These are phyloP conservation scores for Embiotoca jacksoni DNA, from an alignment of 2,113 vertebrate genomes.

Conservation along the genomic window DNA sequence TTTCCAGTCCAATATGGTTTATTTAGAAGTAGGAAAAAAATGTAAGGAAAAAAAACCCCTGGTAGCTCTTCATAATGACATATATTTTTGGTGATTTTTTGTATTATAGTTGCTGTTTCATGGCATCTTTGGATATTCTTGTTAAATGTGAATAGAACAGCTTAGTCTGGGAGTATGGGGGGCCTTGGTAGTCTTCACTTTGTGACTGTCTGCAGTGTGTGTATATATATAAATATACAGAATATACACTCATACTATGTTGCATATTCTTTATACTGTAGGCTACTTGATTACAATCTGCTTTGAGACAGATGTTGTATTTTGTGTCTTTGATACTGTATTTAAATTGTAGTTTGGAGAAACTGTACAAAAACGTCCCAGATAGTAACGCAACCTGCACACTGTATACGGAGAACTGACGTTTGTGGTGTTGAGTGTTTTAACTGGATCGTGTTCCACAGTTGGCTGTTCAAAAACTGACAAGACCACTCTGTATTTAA, in stretches of 20 bases:
- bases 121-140: slow-evolving; percentile 92
- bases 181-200: slow-evolving; percentile 74
- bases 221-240: slow-evolving; percentile 79
- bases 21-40: slow-evolving; percentile 83
- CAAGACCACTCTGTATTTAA: slow-evolving; percentile 80
- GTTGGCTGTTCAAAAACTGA: slow-evolving; percentile 89
- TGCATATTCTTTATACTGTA: slow-evolving; percentile 90
- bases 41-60: slow-evolving; percentile 59
- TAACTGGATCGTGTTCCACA: slow-evolving; percentile 89
- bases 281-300: slow-evolving; percentile 89
- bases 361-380: slow-evolving; percentile 71
- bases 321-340: slow-evolving; percentile 93
- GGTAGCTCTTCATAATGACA: slow-evolving; percentile 89
- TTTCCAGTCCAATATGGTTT: slow-evolving; percentile 90
- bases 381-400: slow-evolving; percentile 80
- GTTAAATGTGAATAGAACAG: slow-evolving; percentile 81
- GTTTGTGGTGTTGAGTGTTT: slow-evolving; percentile 87
- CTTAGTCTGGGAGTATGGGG: slow-evolving; percentile 70
- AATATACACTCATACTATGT: slow-evolving; percentile 70
- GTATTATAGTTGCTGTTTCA: slow-evolving; percentile 95
- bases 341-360: slow-evolving; percentile 91
- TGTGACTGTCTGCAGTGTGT: slow-evolving; percentile 86
- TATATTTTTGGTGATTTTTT: slow-evolving; percentile 95
- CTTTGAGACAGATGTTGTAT: slow-evolving; percentile 91
- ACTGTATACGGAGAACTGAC: slow-evolving; percentile 82